These are phyloP conservation scores for Poeciliopsis infans DNA, from an alignment of 2,797 vertebrate genomes.

Conservation along the genomic window DNA sequence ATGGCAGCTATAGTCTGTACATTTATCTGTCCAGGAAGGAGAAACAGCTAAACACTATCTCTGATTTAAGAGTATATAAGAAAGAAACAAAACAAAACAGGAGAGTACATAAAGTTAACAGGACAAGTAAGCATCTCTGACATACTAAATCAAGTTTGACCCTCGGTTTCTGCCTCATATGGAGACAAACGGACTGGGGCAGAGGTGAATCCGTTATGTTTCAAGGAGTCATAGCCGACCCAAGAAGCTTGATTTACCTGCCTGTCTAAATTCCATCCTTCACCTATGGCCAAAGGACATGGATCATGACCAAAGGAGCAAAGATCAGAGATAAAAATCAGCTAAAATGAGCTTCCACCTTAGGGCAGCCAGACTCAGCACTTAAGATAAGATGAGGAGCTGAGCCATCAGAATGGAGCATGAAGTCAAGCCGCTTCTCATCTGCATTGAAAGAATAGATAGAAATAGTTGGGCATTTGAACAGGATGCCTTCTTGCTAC, in stretches of 20 bases:
- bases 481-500: neutral
- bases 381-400: neutral
- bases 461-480: neutral
- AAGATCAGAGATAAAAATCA: neutral
- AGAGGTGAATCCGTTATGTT: neutral
- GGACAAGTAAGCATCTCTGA: neutral
- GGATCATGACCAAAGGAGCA: neutral
- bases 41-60: neutral
- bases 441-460: neutral
- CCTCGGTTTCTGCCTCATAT: neutral
- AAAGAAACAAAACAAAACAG: neutral
- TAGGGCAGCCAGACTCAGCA: neutral
- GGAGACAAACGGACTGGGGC: neutral
- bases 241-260: neutral
- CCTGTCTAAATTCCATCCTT: neutral
- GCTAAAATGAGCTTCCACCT: neutral
- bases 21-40: neutral
- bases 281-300: neutral
- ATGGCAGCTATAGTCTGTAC: neutral
- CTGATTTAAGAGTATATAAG: neutral
- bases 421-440: neutral
- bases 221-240: neutral
- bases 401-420: neutral
- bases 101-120: neutral
- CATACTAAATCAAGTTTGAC: neutral